These are phyloP conservation scores for Pollenia griseotomentosa DNA, from an alignment of 2,888 invertebrate genomes.

Conservation along the genomic window DNA sequence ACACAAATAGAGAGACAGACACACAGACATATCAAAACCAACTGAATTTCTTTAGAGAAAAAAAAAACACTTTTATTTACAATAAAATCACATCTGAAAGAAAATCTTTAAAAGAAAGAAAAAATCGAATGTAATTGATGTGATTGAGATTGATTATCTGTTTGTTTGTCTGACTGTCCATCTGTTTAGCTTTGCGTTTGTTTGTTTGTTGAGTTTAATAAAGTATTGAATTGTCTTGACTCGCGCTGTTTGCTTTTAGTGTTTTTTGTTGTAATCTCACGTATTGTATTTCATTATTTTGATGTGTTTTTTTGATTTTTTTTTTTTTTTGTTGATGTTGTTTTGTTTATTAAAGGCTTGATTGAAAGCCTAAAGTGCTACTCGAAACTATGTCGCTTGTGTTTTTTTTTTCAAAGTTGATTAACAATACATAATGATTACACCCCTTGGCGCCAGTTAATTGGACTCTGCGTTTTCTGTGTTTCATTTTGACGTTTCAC, in stretches of 20 bases:
- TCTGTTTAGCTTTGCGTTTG: not conserved
- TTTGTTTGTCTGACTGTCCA: conserved; percentile 9
- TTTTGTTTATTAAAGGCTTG: conserved; percentile 55
- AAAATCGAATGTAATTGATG: conserved; percentile 71
- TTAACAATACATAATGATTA: conserved; percentile 65
- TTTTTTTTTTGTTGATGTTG: not conserved
- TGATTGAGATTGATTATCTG: conserved; percentile 75
- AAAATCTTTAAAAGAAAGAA: conserved; percentile 26
- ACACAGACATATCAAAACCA: not conserved
- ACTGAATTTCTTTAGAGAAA: not conserved
- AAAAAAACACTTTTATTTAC: not conserved
- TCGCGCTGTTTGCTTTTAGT: conserved; percentile 16
- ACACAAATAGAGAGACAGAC: conserved; percentile 17
- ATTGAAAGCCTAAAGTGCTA: conserved; percentile 67
- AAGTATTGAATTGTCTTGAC: conserved; percentile 24
- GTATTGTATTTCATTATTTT: conserved; percentile 62
- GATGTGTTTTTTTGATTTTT: conserved; percentile 26
- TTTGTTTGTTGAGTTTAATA: conserved; percentile 31
- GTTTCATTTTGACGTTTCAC: conserved; percentile 20
- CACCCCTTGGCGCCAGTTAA: conserved; percentile 72
- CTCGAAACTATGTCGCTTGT: conserved; percentile 50
- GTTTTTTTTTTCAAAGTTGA: conserved; percentile 52
- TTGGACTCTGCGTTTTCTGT: conserved; percentile 43
- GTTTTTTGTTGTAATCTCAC: conserved; percentile 39
- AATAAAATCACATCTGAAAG: conserved; percentile 9